A percentile compares a stretch with the other conserved stretches of the same genome.
Evolutionary conservation across 2,888 invertebrate genomes (phyloP).

Genomic region (Drosophila longiperda): DNA sequence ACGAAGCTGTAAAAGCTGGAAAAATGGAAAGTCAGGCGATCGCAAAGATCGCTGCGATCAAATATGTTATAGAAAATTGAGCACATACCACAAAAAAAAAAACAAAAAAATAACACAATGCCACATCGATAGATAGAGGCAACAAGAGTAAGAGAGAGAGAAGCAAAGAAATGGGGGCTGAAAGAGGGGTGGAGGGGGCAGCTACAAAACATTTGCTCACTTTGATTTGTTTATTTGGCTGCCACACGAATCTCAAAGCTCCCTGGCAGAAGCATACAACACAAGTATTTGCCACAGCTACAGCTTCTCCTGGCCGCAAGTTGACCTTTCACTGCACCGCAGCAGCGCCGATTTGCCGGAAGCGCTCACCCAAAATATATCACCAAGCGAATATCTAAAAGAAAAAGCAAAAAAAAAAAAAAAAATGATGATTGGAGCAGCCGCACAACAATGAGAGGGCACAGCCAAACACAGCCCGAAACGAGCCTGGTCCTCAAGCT

Average conservation of each 20-base stretch:
- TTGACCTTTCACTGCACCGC: slow-evolving; percentile 72
- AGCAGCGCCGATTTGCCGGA: slow-evolving; percentile 70
- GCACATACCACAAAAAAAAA: slow-evolving; percentile 66
- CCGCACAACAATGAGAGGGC: slow-evolving; percentile 70
- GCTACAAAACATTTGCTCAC: slow-evolving; percentile 66
- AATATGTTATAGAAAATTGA: slow-evolving; percentile 77
- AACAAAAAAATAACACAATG: slow-evolving; percentile 47
- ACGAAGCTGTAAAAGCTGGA: slow-evolving; percentile 56
- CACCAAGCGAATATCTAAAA: slow-evolving; percentile 77
- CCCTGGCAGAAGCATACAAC: slow-evolving; percentile 68
- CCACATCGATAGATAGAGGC: slow-evolving; percentile 14
- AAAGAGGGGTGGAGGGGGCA: slow-evolving; percentile 1
- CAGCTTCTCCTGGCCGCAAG: slow-evolving; percentile 69
- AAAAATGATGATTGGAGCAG: slow-evolving; percentile 74
- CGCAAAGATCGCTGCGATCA: slow-evolving; percentile 73
- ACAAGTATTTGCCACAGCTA: slow-evolving; percentile 44
- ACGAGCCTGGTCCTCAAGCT: slow-evolving; percentile 34
- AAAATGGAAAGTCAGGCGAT: slow-evolving; percentile 77
- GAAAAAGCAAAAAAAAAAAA: slow-evolving; percentile 60
- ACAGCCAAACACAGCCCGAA: slow-evolving; percentile 66
- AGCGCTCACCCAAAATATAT: slow-evolving; percentile 79
- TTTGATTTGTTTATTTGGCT: slow-evolving; percentile 77
- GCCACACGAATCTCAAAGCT: slow-evolving; percentile 72
- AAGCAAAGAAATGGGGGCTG: neutral
- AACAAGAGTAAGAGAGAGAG: neutral